Base-by-base conservation (phyloP, 2,888 invertebrate genomes). In the Teleogryllus oceanicus region DNA sequence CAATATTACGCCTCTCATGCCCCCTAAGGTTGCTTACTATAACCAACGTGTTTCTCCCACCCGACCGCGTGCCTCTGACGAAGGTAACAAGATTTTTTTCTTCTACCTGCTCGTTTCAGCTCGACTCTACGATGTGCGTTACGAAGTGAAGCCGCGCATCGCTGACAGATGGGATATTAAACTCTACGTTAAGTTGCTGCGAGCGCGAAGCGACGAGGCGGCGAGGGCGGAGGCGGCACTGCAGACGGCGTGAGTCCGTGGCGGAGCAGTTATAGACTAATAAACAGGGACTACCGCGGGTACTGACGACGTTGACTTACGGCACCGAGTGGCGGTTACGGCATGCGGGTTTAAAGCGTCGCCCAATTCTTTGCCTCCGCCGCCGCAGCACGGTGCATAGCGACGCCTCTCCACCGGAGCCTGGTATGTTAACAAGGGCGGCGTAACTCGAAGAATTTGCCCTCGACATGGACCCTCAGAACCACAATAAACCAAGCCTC, bases 161-260 rank as follows among this genome's bases (percentile, higher is more conserved):
- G 62, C 62, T 62, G 62, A 62, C 62, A 62, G 62, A 62, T 62
- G 62, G 62, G 62, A 62, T 62, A 62, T 62, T 62, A 62, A 62
- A 62, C 16, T n/a, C 16, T n/a, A 62, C 62, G 62, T 62, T 62
- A 13, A n/a, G 37, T 37, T 37, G 37, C 37, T 37, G 37, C 8
- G 37, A 37, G 37, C 37, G 37, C 37, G 37, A 37, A 37, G 37
- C 37, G 37, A 8, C 37, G 37, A 37, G 37, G 37, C 37, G 37
- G 8, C 37, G 37, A 37, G 37, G 37, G 37, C 37, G 37, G 37
- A 8, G 37, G 37, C 37, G 37, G 37, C 37, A 8, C 37, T 37
- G 37, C 37, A 37, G 37, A 37, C 37, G 37, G 37, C 37, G 37
- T 37, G 37, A 37, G 37, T 37, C 37, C 62, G 13, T n/a, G n/a